Percentiles rank a stretch among this genome's conserved stretches.
Conservation (phyloP, 2,797 vertebrate genomes). For the Lagocephalus sceleratus region DNA sequence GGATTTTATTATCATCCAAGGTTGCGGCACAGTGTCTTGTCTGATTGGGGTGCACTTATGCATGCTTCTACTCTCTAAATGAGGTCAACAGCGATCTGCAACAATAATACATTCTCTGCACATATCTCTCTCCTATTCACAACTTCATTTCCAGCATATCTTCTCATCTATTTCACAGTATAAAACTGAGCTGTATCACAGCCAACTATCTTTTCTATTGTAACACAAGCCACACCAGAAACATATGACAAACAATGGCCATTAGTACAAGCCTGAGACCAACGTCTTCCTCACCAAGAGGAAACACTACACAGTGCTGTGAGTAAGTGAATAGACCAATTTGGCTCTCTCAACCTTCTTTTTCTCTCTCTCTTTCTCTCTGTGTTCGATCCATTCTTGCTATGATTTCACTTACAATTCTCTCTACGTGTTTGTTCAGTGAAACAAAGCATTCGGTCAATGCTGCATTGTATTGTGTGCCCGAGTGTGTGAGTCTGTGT, state of each 20-base stretch:
- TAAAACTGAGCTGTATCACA: slow-evolving; percentile 46
- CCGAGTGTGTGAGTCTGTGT: slow-evolving; percentile 33
- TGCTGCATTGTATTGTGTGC: slow-evolving; percentile 59
- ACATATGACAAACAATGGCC: slow-evolving; percentile 43
- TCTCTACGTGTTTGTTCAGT: slow-evolving; percentile 52
- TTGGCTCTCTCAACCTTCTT: slow-evolving; percentile 42
- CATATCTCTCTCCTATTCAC: slow-evolving; percentile 34
- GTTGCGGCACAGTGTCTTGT: slow-evolving; percentile 47
- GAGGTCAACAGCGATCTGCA: slow-evolving; percentile 44
- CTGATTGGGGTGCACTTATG: slow-evolving; percentile 17
- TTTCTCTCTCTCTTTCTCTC: slow-evolving; percentile 22
- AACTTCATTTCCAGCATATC: slow-evolving; percentile 30
- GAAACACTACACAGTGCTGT: slow-evolving; percentile 40
- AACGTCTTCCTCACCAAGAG: slow-evolving; percentile 42
- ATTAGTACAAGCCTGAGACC: slow-evolving; percentile 45
- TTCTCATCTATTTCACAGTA: slow-evolving; percentile 52
- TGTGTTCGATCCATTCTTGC: slow-evolving; percentile 53
- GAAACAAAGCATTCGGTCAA: slow-evolving; percentile 69
- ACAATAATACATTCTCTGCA: slow-evolving; percentile 22
- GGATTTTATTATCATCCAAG: slow-evolving; percentile 71
- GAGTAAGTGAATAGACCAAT: slow-evolving; percentile 52
- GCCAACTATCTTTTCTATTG: slow-evolving; percentile 49
- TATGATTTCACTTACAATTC: slow-evolving; percentile 66
- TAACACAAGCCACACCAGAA: slow-evolving; percentile 32
- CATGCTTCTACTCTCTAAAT: slow-evolving; percentile 27